phyloP scores from a whole-genome alignment of 1,140 invertebrate genomes.

The Pseudoatta argentina region DNA sequence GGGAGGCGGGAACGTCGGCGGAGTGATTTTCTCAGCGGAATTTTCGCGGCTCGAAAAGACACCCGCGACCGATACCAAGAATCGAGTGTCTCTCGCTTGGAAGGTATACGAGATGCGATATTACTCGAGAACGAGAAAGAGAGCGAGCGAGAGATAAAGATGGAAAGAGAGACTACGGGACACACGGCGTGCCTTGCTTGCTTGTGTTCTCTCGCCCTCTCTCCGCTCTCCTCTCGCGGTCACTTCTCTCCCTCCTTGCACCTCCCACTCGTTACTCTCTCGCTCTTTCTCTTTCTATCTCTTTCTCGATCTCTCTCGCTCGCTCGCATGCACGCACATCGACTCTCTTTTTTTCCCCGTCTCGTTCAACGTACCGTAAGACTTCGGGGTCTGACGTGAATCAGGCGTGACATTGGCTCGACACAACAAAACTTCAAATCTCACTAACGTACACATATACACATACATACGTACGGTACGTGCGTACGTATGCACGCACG shows the following conservation, averaged over 20 bases:
- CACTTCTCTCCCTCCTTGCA: slow-evolving; percentile 31
- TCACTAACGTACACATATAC: slow-evolving; percentile 50
- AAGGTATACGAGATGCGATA: slow-evolving; percentile 19
- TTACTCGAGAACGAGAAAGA: not conserved
- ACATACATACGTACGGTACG: not conserved
- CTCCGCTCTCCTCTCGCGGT: slow-evolving; percentile 51
- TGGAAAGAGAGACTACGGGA: slow-evolving; percentile 36
- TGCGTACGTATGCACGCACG: slow-evolving; percentile 24
- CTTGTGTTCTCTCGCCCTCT: slow-evolving; percentile 49
- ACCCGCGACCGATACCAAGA: not conserved
- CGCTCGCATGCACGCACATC: not conserved
- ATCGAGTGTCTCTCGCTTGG: not conserved
- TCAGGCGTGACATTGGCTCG: slow-evolving; percentile 78
- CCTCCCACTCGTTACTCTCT: slow-evolving; percentile 1
- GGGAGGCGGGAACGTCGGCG: slow-evolving; percentile 26
- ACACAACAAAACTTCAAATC: slow-evolving; percentile 79
- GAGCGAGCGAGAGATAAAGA: not conserved
- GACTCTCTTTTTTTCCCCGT: slow-evolving; percentile 29
- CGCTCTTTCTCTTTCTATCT: not conserved
- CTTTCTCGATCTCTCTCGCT: not conserved
- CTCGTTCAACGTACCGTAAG: slow-evolving; percentile 50
- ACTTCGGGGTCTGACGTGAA: slow-evolving; percentile 75
- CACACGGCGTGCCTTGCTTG: slow-evolving; percentile 14
- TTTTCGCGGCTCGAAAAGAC: slow-evolving; percentile 42
- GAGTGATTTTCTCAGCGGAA: not conserved